These are phyloP conservation scores for Amblyopsis hoosieri DNA, from an alignment of 2,797 vertebrate species.

Conservation along the genomic window DNA sequence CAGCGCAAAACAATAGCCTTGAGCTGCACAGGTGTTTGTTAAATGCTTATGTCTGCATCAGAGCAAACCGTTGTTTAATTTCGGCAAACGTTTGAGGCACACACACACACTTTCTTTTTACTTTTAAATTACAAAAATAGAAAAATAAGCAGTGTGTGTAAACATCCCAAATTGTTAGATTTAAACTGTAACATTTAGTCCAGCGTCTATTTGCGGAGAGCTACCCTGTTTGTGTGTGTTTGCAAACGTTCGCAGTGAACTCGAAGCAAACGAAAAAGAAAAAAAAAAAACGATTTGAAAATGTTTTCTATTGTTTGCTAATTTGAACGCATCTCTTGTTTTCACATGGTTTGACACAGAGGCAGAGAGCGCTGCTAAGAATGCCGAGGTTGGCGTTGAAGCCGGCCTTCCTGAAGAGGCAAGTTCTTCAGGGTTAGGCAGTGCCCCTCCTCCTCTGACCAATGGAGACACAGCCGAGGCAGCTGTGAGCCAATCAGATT, in stretches of 20 bases:
- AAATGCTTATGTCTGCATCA: not conserved
- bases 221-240: no score
- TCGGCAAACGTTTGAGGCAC: no score
- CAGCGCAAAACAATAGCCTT: not conserved
- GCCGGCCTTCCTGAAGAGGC: conserved; percentile 77
- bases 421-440: conserved; percentile 81
- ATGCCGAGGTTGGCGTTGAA: conserved; percentile 60
- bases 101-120: no score
- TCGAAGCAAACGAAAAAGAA: no score
- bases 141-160: no score
- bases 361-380: conserved; percentile 75
- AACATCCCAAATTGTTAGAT: no score
- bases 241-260: no score
- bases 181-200: no score
- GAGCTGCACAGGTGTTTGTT: not conserved
- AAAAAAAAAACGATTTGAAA: no score
- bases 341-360: conserved; percentile 58
- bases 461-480: conserved; percentile 73
- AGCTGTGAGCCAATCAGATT: conserved; percentile 86
- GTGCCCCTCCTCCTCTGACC: conserved; percentile 27
- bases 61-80: not conserved
- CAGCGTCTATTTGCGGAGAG: no score
- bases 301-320: no score
- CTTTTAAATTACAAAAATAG: no score
- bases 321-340: not conserved